Evolutionary conservation across 2,797 vertebrate species (phyloP).

Genomic region (Sardinella longiceps): DNA sequence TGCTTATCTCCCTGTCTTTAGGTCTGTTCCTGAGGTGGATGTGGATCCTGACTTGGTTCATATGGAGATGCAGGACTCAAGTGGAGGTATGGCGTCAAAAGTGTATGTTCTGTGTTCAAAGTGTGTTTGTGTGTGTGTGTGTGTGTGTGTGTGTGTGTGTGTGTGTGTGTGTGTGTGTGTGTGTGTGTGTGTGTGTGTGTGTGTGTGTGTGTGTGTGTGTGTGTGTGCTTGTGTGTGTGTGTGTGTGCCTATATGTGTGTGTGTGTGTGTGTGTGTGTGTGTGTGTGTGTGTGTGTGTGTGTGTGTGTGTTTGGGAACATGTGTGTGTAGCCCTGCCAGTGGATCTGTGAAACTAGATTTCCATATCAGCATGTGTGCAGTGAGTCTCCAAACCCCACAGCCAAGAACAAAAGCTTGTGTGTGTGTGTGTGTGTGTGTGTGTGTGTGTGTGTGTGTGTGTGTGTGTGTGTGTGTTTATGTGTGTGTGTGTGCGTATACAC

Average conservation of each 20-base stretch:
- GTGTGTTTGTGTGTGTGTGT: conserved; percentile 11
- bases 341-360: not conserved
- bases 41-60: conserved; percentile 89
- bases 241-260: conserved; percentile 31
- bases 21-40: conserved; percentile 89
- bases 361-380: not conserved
- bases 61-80: conserved; percentile 91
- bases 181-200: not conserved
- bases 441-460: not conserved
- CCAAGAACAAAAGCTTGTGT: not conserved
- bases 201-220: not conserved
- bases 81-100: conserved; percentile 80
- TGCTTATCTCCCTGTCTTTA: conserved; percentile 58
- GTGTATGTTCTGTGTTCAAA: not conserved
- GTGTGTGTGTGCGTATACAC: no score
- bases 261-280: not conserved
- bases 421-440: not conserved
- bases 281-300: conserved; percentile 23
- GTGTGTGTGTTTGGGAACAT: not conserved
- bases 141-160: not conserved
- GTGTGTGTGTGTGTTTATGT: not conserved
- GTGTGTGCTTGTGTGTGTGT: conserved; percentile 23
- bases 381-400: not conserved
- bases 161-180: no score
- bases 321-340: not conserved